Evolutionary conservation across 2,113 vertebrate genomes (phyloP), one percentile per base, ranked within the genome.

Genomic region (Sturnus vulgaris): DNA sequence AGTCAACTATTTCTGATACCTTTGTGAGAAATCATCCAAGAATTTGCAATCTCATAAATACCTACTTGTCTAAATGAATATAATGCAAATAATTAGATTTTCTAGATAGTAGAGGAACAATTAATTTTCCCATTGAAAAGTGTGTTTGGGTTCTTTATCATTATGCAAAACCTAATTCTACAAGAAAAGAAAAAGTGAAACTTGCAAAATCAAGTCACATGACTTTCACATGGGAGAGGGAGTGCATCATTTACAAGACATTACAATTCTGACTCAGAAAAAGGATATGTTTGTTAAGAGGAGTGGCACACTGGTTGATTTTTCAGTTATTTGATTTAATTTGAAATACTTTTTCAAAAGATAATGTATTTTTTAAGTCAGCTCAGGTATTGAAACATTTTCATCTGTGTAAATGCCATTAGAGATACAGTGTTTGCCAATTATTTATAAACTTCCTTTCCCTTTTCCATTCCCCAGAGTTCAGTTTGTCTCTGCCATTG

Each of bases 371-470:
- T 86, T 89, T 90, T 0, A 57, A 72, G 20, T 90, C 9, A 50
- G 61, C 46, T 90, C 55, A 77, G 14, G 4, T 92, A 56, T 8
- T 64, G 12, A 90, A 82, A 76, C 13, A 25, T 56, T 91, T 89
- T 82, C 8, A 25, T 56, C 52, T 79, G 2, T 59, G 14, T 60
- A 89, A 81, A 49, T 71, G 15, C 18, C 49, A 33, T 78, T 80
- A 78, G 39, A 66, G 30, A 35, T 53, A 33, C 30, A 71, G 16
- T 7, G 11, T 59, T 61, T 84, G 19, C 23, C 28, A 84, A 14
- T 82, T 93, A 49, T 87, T 87, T 91, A 68, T 91, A 23, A 78
- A 55, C 42, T 93, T 84, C 61, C 70, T 76, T 91, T 82, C 53
- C 66, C 75, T 89, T 12, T 47, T 89, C 64, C 30, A 22, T 53